phyloP scores from a whole-genome alignment of 1,140 invertebrate species.

The Caenorhabditis elegans region WBcel235 BX284603.4:7745501-7746000 shows the following conservation, averaged over 20 bases:
- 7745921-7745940: not conserved
- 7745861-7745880: not conserved
- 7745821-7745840: not conserved
- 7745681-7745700: conserved; percentile 81
- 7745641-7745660: conserved; percentile 70
- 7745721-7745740: conserved; percentile 79
- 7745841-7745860: not conserved
- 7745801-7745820: not conserved
- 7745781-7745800: not conserved
- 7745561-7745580: conserved; percentile 80
- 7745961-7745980: not conserved
- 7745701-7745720: conserved; percentile 87
- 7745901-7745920: not conserved
- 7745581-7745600: conserved; percentile 92
- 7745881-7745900: conserved; percentile 13
- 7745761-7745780: not conserved
- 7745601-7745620: conserved; percentile 85
- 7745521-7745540: conserved; percentile 85
- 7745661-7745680: conserved; percentile 74
- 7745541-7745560: conserved; percentile 85
- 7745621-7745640: conserved; percentile 93
- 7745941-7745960: not conserved
- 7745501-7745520: conserved; percentile 62
- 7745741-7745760: conserved; percentile 76
- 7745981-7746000: not conserved